Evolutionary conservation across 2,797 vertebrate genomes (phyloP).

Genomic region (Hyperoplus lanceolatus): DNA sequence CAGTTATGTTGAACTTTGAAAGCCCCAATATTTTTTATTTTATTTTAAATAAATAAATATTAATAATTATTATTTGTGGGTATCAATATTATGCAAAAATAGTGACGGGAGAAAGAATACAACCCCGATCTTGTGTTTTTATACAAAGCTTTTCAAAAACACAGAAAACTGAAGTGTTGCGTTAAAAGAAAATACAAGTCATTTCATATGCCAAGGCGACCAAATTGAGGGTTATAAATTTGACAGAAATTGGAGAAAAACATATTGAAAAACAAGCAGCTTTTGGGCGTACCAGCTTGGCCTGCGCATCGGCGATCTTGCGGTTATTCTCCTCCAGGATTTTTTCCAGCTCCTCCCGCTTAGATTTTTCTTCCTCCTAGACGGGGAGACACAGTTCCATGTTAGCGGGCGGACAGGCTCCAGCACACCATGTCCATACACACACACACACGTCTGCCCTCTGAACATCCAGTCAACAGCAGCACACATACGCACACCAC

Average conservation of each 20-base stretch:
- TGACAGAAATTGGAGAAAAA: conserved; percentile 5
- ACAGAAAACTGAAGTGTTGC: neutral
- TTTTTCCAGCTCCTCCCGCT: conserved; percentile 98
- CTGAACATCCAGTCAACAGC: conserved; percentile 31
- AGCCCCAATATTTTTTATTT: too few species aligned
- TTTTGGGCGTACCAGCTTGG: conserved; percentile 92
- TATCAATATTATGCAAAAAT: neutral
- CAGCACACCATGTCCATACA: conserved; percentile 33
- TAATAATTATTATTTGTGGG: neutral
- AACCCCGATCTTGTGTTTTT: neutral
- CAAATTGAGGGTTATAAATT: neutral
- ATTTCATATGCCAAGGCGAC: neutral
- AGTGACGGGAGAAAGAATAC: neutral
- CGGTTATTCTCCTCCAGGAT: conserved; percentile 99
- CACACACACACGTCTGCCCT: conserved; percentile 30
- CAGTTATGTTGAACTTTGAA: too few species aligned
- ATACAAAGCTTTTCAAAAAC: neutral
- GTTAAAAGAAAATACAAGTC: neutral
- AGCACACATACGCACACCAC: conserved; percentile 32
- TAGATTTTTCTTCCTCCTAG: conserved; percentile 99
- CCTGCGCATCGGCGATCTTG: conserved; percentile 99
- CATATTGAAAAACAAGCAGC: neutral
- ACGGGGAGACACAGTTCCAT: conserved; percentile 91
- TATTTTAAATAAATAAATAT: too few species aligned
- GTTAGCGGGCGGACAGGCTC: conserved; percentile 89